Conservation (phyloP, 2,888 invertebrate species). For the Trachelus troglodyta region DNA sequence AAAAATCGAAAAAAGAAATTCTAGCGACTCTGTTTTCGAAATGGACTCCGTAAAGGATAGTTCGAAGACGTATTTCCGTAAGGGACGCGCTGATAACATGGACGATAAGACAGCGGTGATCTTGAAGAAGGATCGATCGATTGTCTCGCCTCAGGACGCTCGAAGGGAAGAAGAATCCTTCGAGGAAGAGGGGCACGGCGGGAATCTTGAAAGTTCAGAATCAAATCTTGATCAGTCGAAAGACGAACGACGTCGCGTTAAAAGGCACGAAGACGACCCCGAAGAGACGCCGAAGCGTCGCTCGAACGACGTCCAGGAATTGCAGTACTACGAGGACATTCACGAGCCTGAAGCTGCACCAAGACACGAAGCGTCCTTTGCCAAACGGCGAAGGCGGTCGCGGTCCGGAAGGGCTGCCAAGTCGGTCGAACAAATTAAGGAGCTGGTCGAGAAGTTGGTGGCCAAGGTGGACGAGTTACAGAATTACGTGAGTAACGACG, state of each 20-base stretch:
- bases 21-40: conserved; percentile 12
- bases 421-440: conserved; percentile 44
- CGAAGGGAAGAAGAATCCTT: no score
- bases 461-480: conserved; percentile 42
- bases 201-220: no score
- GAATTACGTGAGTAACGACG: conserved; percentile 10
- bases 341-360: conserved; percentile 11
- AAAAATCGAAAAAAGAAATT: conserved; percentile 16
- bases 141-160: not conserved
- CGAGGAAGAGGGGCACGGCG: not conserved
- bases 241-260: conserved; percentile 10
- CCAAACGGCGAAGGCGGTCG: not conserved
- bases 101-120: conserved; percentile 3
- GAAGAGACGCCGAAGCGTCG: not conserved
- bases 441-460: conserved; percentile 41
- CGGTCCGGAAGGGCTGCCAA: conserved; percentile 21
- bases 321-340: conserved; percentile 22
- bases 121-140: not conserved
- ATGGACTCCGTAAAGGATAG: conserved; percentile 7
- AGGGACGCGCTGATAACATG: conserved; percentile 12
- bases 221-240: not conserved
- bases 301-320: not conserved
- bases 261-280: conserved; percentile 12
- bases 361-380: not conserved
- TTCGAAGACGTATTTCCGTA: conserved; percentile 1